Base-by-base conservation (phyloP, 1,140 invertebrate genomes). In the Pseudoatta argentina region DNA sequence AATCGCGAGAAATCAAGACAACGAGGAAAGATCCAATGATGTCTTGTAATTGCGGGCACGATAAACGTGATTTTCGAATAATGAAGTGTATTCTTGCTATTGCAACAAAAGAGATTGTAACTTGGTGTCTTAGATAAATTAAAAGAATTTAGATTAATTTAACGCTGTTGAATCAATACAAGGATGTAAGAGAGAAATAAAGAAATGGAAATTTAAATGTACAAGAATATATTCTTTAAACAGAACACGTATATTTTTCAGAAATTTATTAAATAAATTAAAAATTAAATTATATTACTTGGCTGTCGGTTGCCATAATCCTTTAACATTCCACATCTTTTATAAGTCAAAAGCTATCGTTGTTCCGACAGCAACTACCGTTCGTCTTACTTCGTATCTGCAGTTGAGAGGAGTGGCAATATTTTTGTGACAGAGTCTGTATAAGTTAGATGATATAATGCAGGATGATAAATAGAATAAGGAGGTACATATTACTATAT, bases 1-100 rank as follows among this genome's bases (percentile, higher is more conserved):
- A 88, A 89, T 73, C n/a, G 69, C 61, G 30, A 72, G 83, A 61
- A 72, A 71, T 53, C 51, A 34, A 59, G 51, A 76, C 48, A 89
- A 83, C 67, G 59, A 51, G 21, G 76, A 30, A 12, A 34, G 21
- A n/a, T 30, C 27, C 39, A 16, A 10, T 24, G 39, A 44, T 30
- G 30, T 76, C 66, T 77, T 1, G 69, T 53, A 55, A 76, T 89
- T 51, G 30, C 55, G 30, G 18, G 21, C 73, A 16, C 39, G 51
- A 76, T 71, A 89, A 77, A 82, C 72, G 39, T 67, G 14, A 66
- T 34, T 55, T 59, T 48, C n/a, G 64, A 86, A 53, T 44, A 53
- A 86, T 73, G 2, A 24, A 24, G 21, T 51, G n/a, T 16, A 82
- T 82, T 82, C 34, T 59, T 34, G 51, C 21, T 24, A 12, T 30